Evolutionary conservation across 2,888 invertebrate species (phyloP).

Genomic region (Gonocerus acuteangulatus): DNA sequence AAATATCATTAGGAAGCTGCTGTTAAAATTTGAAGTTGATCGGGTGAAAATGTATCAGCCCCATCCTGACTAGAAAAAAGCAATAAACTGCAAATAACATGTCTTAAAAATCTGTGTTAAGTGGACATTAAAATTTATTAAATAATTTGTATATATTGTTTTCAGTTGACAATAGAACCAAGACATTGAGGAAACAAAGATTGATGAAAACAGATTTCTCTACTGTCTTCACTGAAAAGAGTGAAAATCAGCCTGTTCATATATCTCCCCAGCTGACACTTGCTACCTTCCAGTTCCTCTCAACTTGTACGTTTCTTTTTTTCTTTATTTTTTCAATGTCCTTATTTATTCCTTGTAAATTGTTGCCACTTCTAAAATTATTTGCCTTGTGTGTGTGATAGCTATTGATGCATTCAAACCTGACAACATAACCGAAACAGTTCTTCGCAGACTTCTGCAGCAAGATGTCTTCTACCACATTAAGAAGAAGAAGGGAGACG

Average conservation of each 20-base stretch:
- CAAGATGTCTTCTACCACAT: constrained; percentile 85
- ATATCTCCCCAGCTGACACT: constrained; percentile 88
- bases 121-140: too few species aligned
- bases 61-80: too few species aligned
- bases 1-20: too few species aligned
- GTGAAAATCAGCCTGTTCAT: constrained; percentile 68
- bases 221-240: constrained; percentile 78
- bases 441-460: constrained; percentile 78
- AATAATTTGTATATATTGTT: too few species aligned
- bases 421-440: constrained; percentile 76
- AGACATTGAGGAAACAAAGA: constrained; percentile 65
- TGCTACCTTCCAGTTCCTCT: constrained; percentile 90
- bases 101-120: too few species aligned
- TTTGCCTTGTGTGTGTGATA: too few species aligned
- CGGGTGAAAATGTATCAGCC: too few species aligned
- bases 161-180: constrained; percentile 80
- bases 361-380: background rate
- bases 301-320: constrained; percentile 77
- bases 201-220: constrained; percentile 72
- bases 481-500: constrained; percentile 60
- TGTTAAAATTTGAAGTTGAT: too few species aligned
- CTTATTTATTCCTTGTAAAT: background rate
- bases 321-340: too few species aligned
- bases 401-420: constrained; percentile 85
- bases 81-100: too few species aligned